Evolutionary conservation across 2,888 invertebrate species (phyloP).

Genomic region (Axea sp.): DNA sequence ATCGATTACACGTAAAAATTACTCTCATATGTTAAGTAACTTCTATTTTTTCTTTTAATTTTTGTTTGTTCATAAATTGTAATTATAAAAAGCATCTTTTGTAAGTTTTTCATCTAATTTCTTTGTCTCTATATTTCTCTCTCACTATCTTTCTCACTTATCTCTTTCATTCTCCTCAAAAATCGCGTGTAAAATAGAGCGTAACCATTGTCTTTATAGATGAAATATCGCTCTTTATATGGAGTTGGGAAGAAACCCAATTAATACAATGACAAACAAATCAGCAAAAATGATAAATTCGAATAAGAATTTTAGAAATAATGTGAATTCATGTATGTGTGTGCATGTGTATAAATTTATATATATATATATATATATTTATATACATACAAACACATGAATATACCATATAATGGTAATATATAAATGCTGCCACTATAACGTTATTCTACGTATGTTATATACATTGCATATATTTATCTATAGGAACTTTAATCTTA

Average conservation of each 20-base stretch:
- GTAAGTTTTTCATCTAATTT: slow-evolving; percentile 14
- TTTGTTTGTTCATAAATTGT: slow-evolving; percentile 2
- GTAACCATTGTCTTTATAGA: slow-evolving; percentile 18
- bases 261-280: slow-evolving; percentile 4
- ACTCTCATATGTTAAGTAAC: slow-evolving; percentile 29
- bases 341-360: too few relatives aligned
- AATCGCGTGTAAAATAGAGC: slow-evolving; percentile 24
- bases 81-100: slow-evolving; percentile 7
- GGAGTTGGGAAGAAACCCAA: neutral
- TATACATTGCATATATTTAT: slow-evolving; percentile 49
- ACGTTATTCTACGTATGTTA: slow-evolving; percentile 54
- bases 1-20: slow-evolving; percentile 31
- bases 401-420: slow-evolving; percentile 56
- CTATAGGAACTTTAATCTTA: slow-evolving; percentile 26
- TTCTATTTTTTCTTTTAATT: slow-evolving; percentile 1
- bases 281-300: slow-evolving; percentile 27
- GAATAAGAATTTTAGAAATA: slow-evolving; percentile 47
- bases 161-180: slow-evolving; percentile 16
- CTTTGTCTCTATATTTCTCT: slow-evolving; percentile 22
- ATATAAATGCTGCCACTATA: slow-evolving; percentile 58
- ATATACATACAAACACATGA: too few relatives aligned
- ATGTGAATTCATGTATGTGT: slow-evolving; percentile 51
- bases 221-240: slow-evolving; percentile 11
- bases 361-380: too few relatives aligned
- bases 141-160: slow-evolving; percentile 5